Evolutionary conservation across 1,140 invertebrate genomes (phyloP), one percentile per base, ranked within the genome.

Genomic region (Saccostrea cuccullata): DNA sequence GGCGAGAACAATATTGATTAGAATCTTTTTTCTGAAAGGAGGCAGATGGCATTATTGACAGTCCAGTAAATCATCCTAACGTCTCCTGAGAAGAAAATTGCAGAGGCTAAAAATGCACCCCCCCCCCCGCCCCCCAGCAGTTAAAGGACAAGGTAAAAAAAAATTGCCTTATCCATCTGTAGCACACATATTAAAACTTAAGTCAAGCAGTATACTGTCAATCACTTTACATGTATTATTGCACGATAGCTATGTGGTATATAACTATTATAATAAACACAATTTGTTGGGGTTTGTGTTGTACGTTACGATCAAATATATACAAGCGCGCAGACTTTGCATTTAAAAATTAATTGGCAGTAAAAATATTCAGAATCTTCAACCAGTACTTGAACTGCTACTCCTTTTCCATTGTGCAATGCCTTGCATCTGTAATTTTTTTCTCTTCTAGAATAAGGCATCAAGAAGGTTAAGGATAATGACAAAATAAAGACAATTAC

Each of bases 21-120:
- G 67, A 23, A 23, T 26, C n/a, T 70, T 70, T n/a, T 26, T 70
- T n/a, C 67, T 70, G 20, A 70, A 70, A 70, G 67, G 67, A 70
- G 67, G 67, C 8, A 70, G 11, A 26, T 70, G 6, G 23, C 67
- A n/a, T 26, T 70, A n/a, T 70, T n/a, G 1, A n/a, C 67, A 6
- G 67, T 70, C n/a, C 20, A n/a, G 12, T 70, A 26, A 70, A 70
- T 70, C 20, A 23, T 70, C 8, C 67, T n/a, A 12, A 20, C 67
- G 2, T 70, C 67, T 70, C 67, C 67, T 23, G 67, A 23, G n/a
- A 70, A 70, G 67, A 70, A 70, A 23, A n/a, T 70, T 3, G 12
- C 67, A 23, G 67, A 70, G n/a, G 67, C n/a, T 11, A n/a, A 70
- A 9, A 70, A 15, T 70, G 17, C 67, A 20, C 67, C 67, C 3